Evolutionary conservation across 2,113 vertebrate genomes (phyloP).

Genomic region (Machaerirhynchus nigripectus): DNA sequence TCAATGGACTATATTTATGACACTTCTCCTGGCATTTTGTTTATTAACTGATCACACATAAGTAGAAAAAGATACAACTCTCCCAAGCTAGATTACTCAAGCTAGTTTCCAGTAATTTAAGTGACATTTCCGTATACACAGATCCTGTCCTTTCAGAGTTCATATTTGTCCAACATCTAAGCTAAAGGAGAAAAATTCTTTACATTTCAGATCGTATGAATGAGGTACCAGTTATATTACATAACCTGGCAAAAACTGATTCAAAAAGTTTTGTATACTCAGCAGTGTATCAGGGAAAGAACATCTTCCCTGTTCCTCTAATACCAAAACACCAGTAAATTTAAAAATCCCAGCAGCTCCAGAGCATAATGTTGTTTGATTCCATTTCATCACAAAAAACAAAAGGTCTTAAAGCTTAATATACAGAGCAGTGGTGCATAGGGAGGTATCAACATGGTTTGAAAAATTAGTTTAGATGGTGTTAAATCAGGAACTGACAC

Average conservation of each 20-base stretch:
- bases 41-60: not conserved
- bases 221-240: not conserved
- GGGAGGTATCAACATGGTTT: not conserved
- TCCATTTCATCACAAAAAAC: not conserved
- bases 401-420: not conserved
- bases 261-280: not conserved
- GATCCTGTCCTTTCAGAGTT: not conserved
- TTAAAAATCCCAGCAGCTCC: not conserved
- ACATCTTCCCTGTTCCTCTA: not conserved
- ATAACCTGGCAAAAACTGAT: not conserved
- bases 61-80: not conserved
- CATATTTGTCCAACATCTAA: not conserved
- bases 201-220: not conserved
- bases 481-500: slow-evolving; percentile 1
- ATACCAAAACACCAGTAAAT: not conserved
- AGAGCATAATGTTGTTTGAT: not conserved
- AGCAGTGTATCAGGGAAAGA: not conserved
- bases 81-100: not conserved
- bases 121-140: not conserved
- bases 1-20: not conserved
- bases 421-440: not conserved
- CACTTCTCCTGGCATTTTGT: not conserved
- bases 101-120: not conserved
- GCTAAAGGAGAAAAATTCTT: not conserved
- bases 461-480: slow-evolving; percentile 34